Conservation (phyloP, 2,113 vertebrate species). For the Salvelinus namaycush region DNA sequence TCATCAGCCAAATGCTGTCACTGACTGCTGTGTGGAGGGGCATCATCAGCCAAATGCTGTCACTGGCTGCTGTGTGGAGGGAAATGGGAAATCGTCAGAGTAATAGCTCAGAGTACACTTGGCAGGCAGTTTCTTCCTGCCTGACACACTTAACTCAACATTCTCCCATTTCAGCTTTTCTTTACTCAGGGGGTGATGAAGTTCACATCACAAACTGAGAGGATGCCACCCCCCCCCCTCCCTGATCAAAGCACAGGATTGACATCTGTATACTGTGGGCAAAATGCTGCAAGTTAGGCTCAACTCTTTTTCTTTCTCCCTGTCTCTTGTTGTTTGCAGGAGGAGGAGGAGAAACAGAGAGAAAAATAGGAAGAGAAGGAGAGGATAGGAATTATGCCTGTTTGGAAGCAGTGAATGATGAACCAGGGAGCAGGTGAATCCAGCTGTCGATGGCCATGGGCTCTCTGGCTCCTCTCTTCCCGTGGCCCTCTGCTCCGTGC, state of each 20-base stretch:
- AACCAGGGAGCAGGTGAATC: conserved; percentile 8
- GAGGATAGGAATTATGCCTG: neutral
- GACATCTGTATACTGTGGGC: conserved; percentile 62
- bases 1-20: too few relatives aligned
- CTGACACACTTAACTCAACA: conserved; percentile 73
- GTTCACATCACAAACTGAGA: conserved; percentile 70
- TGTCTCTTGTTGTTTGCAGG: conserved; percentile 67
- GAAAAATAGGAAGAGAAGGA: neutral
- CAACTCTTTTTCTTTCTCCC: conserved; percentile 69
- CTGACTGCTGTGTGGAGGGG: conserved; percentile 4
- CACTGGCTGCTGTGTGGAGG: neutral
- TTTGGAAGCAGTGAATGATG: neutral
- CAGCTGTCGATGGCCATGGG: conserved; percentile 32
- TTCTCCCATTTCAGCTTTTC: conserved; percentile 65
- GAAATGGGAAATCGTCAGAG: conserved; percentile 53
- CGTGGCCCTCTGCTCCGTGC: neutral
- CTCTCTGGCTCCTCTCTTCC: conserved; percentile 16
- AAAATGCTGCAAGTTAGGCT: conserved; percentile 72
- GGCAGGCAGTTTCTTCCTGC: conserved; percentile 66
- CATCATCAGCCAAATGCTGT: too few relatives aligned
- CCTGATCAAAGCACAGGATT: conserved; percentile 69
- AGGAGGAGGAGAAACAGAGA: neutral
- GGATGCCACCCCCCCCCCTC: conserved; percentile 64
- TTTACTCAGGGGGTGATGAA: conserved; percentile 67
- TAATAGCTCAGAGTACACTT: conserved; percentile 68